phyloP scores from a whole-genome alignment of 2,888 invertebrate species.

The Thysanoteuthis rhombus region DNA sequence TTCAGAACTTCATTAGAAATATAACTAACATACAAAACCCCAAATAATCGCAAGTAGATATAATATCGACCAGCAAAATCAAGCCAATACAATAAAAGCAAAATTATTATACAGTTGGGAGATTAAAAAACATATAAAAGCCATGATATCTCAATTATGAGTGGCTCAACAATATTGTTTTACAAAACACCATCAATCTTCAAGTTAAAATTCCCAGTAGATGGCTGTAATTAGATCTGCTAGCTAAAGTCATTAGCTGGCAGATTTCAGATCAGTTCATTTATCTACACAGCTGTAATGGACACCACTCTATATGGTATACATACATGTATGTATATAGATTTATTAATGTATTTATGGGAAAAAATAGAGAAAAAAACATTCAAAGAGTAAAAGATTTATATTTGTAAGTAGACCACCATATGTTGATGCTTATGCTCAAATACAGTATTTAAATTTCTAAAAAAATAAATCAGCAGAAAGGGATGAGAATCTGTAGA shows the following conservation, averaged over 20 bases:
- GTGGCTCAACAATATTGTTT: not conserved
- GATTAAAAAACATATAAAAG: not conserved
- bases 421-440: too few relatives aligned
- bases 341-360: too few relatives aligned
- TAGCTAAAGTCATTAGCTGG: not conserved
- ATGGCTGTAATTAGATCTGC: constrained; percentile 12
- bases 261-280: not conserved
- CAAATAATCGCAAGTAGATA: not conserved
- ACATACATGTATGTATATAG: not conserved
- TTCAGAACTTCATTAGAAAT: not conserved
- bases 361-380: too few relatives aligned
- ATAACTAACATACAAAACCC: not conserved
- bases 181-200: constrained; percentile 12
- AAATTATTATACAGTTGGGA: constrained; percentile 12
- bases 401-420: too few relatives aligned
- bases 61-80: not conserved
- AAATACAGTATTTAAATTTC: too few relatives aligned
- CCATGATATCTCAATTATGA: constrained; percentile 12
- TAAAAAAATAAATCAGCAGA: too few relatives aligned
- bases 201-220: constrained; percentile 12
- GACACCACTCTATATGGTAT: not conserved
- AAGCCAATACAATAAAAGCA: not conserved
- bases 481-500: too few relatives aligned
- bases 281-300: not conserved
- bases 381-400: too few relatives aligned